Evolutionary conservation across 2,888 invertebrate species (phyloP).

Genomic region (Chrysomela aeneicollis): DNA sequence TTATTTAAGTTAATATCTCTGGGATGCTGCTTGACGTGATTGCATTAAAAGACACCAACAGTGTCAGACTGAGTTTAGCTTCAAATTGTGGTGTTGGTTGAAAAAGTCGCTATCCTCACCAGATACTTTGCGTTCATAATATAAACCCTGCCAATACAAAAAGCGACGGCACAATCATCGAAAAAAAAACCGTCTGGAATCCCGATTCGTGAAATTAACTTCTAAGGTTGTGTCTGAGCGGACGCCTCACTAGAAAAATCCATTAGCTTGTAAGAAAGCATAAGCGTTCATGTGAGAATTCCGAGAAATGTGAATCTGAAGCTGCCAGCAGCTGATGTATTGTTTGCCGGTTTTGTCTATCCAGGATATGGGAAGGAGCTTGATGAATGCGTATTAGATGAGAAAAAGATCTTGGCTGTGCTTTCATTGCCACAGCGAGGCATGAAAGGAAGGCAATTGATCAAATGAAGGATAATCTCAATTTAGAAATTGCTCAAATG

Average conservation of each 20-base stretch:
- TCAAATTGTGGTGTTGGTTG: too few species aligned
- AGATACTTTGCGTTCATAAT: not conserved
- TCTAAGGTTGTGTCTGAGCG: conserved; percentile 20
- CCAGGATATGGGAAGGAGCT: not conserved
- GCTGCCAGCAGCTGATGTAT: not conserved
- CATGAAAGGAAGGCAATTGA: not conserved
- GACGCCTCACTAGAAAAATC: conserved; percentile 31
- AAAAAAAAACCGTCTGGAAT: conserved; percentile 23
- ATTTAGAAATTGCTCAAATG: too few species aligned
- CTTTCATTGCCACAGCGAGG: not conserved
- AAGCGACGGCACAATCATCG: conserved; percentile 8
- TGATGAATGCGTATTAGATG: conserved; percentile 8
- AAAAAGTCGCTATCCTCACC: not conserved
- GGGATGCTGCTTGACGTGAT: too few species aligned
- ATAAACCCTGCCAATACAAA: conserved; percentile 3
- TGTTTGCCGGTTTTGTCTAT: conserved; percentile 4
- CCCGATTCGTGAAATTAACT: conserved; percentile 31
- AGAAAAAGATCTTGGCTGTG: not conserved
- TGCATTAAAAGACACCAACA: too few species aligned
- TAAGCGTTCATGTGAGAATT: conserved; percentile 28
- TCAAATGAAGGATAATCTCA: too few species aligned
- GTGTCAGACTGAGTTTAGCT: too few species aligned
- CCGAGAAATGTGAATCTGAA: conserved; percentile 23
- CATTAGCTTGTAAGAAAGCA: conserved; percentile 30
- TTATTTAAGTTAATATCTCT: too few species aligned